Evolutionary conservation across 2,797 vertebrate species (phyloP).

Genomic region (Typhlichthys eigenmanni): DNA sequence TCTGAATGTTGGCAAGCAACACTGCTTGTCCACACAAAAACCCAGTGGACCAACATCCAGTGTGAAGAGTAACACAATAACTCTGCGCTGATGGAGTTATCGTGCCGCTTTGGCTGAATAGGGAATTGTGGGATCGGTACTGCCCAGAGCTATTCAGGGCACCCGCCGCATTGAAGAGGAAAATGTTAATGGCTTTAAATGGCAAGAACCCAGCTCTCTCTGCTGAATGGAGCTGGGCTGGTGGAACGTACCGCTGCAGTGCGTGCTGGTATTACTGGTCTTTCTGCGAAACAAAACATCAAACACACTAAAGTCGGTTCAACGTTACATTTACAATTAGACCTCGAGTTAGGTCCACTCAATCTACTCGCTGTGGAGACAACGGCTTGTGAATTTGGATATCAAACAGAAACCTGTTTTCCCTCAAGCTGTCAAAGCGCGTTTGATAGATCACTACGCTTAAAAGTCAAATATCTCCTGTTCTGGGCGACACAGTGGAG

Average conservation of each 20-base stretch:
- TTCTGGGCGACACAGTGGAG: neutral
- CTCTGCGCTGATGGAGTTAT: slow-evolving; percentile 49
- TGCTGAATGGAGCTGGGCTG: slow-evolving; percentile 31
- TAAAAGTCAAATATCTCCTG: neutral
- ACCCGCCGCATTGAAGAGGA: slow-evolving; percentile 39
- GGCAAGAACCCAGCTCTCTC: slow-evolving; percentile 38
- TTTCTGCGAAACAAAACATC: slow-evolving; percentile 15
- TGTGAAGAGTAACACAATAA: slow-evolving; percentile 70
- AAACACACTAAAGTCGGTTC: neutral
- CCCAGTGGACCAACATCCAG: slow-evolving; percentile 61
- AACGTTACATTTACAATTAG: too few relatives aligned
- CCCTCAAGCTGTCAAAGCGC: too few relatives aligned
- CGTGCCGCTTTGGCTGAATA: slow-evolving; percentile 56
- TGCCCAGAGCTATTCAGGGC: slow-evolving; percentile 54
- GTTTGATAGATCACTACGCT: too few relatives aligned
- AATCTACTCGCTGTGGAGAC: too few relatives aligned
- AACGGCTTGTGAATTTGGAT: too few relatives aligned
- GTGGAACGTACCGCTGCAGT: slow-evolving; percentile 32
- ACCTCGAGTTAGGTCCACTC: too few relatives aligned
- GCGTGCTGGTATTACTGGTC: slow-evolving; percentile 30
- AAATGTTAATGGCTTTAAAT: slow-evolving; percentile 52
- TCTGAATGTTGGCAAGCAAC: slow-evolving; percentile 59
- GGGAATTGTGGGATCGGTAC: slow-evolving; percentile 53
- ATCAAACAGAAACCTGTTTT: too few relatives aligned
- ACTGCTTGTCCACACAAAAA: slow-evolving; percentile 64